Evolutionary conservation across 2,888 invertebrate species (phyloP).

Genomic region (Cephus runcator): DNA sequence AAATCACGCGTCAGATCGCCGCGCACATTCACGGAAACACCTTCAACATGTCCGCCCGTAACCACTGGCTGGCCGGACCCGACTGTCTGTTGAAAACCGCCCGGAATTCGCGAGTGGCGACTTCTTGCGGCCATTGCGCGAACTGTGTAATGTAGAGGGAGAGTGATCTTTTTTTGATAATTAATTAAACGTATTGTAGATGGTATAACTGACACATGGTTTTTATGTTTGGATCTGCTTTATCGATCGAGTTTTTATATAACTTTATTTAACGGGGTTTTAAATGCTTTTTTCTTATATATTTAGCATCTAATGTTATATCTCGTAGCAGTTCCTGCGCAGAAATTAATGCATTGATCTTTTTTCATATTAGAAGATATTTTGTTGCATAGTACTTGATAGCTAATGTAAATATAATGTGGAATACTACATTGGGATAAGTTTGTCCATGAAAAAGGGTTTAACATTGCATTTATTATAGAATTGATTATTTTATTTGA

Average conservation of each 20-base stretch:
- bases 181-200: background rate
- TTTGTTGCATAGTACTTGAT: background rate
- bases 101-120: conserved; percentile 47
- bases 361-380: background rate
- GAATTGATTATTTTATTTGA: background rate
- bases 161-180: background rate
- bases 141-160: background rate
- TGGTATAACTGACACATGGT: background rate
- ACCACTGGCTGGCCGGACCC: conserved; percentile 59
- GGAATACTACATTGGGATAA: background rate
- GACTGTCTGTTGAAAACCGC: conserved; percentile 50
- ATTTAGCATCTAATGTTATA: background rate
- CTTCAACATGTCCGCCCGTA: conserved; percentile 61
- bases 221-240: background rate
- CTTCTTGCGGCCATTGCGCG: background rate
- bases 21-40: conserved; percentile 47
- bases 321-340: background rate
- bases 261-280: background rate
- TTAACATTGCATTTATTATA: background rate
- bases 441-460: background rate
- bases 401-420: background rate
- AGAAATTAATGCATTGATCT: background rate
- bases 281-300: background rate
- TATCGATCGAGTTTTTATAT: background rate
- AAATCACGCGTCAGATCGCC: conserved; percentile 49